Conservation (phyloP, 2,888 invertebrate genomes). For the Teinopalpus imperialis region DNA sequence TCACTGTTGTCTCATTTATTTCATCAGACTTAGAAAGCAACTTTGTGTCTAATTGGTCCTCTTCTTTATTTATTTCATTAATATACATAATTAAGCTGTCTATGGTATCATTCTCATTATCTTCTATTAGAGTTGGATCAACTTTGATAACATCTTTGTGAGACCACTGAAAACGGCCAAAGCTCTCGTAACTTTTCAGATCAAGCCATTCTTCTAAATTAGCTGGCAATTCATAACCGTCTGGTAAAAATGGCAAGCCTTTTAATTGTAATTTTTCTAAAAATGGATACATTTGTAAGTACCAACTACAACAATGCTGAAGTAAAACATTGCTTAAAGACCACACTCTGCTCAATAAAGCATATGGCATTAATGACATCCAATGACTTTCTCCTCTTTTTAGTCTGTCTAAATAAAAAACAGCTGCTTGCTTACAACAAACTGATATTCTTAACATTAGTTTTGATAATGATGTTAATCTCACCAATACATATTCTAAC, state of each 20-base stretch:
- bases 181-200: conserved; percentile 66
- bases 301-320: conserved; percentile 76
- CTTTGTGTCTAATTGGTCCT: conserved; percentile 24
- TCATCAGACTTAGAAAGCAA: conserved; percentile 22
- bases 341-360: conserved; percentile 80
- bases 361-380: conserved; percentile 79
- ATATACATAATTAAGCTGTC: conserved; percentile 62
- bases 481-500: conserved; percentile 78
- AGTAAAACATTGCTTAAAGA: conserved; percentile 68
- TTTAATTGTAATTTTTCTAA: conserved; percentile 57
- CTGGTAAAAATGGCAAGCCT: conserved; percentile 74
- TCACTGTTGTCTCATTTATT: conserved; percentile 21
- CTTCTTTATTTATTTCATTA: conserved; percentile 47
- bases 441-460: conserved; percentile 75
- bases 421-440: conserved; percentile 69
- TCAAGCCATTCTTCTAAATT: conserved; percentile 74
- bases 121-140: conserved; percentile 40
- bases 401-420: conserved; percentile 76
- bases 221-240: conserved; percentile 61
- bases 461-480: conserved; percentile 79
- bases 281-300: conserved; percentile 63
- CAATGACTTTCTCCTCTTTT: conserved; percentile 79
- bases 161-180: conserved; percentile 62
- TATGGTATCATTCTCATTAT: conserved; percentile 47
- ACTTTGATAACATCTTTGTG: conserved; percentile 45